Conservation (phyloP, 1,140 invertebrate species). For the Hycleus cichorii region DNA sequence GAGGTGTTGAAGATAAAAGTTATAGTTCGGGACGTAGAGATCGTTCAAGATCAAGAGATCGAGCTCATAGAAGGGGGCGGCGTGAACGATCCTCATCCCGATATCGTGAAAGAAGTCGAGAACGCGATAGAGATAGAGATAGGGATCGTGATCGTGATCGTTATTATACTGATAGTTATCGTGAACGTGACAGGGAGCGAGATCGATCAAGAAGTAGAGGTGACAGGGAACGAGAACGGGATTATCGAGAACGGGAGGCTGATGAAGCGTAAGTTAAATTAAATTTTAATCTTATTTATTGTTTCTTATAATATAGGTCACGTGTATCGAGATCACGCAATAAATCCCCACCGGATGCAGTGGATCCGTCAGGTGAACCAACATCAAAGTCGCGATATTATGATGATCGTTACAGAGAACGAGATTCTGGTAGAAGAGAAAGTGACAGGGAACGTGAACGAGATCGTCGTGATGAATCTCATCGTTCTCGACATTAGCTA, state of each 20-base stretch:
- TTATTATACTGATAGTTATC: slow-evolving; percentile 40
- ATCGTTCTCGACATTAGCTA: slow-evolving; percentile 62
- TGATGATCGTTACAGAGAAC: slow-evolving; percentile 71
- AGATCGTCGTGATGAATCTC: slow-evolving; percentile 60
- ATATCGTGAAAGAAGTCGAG: slow-evolving; percentile 71
- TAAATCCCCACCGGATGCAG: slow-evolving; percentile 51
- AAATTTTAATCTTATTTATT: not conserved
- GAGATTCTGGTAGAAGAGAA: slow-evolving; percentile 53
- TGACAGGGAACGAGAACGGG: slow-evolving; percentile 56
- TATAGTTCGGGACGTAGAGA: slow-evolving; percentile 64
- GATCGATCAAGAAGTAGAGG: slow-evolving; percentile 42
- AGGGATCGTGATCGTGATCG: slow-evolving; percentile 40
- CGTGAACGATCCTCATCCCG: slow-evolving; percentile 64
- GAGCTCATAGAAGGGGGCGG: slow-evolving; percentile 59
- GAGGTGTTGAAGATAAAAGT: slow-evolving; percentile 94
- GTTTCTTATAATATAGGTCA: slow-evolving; percentile 24
- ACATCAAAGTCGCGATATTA: slow-evolving; percentile 62
- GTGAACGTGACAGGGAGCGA: slow-evolving; percentile 41
- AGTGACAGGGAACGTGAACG: slow-evolving; percentile 57
- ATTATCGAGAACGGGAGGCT: slow-evolving; percentile 45
- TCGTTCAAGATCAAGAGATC: slow-evolving; percentile 65
- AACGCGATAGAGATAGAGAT: slow-evolving; percentile 45
- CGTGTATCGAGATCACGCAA: slow-evolving; percentile 45
- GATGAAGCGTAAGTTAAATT: not conserved
- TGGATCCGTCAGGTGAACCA: slow-evolving; percentile 47